Base-by-base conservation (phyloP, 2,888 invertebrate genomes). In the Phaedon cochleariae region DNA sequence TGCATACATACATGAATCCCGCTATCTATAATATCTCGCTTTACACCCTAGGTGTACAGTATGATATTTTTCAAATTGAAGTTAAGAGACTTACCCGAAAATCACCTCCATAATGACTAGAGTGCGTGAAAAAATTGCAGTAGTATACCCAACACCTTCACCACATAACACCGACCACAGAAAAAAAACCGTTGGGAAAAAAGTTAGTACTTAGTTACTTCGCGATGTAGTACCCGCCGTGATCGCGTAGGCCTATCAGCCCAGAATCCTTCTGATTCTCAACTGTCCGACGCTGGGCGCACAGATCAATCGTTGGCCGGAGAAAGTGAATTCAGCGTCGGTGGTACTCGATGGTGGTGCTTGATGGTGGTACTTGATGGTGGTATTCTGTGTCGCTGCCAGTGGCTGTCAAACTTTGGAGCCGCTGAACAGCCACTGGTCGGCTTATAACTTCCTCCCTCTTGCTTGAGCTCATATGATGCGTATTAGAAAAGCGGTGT, bases 341-440 rank as follows among this genome's bases (percentile, higher is more conserved):
- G 7, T 3, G 41, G 41, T 41, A 15, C 26, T 26, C 26, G 41
- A 15, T 41, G 15, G 15, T 41, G 41, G 41, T 26, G 7, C 26
- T 26, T 26, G 26, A 26, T 7, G 26, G 15, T 41, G 41, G 41
- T 26, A 26, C 26, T 26, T 26, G 26, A 26, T 7, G 26, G n/a
- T 26, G 3, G 15, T 41, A n/a, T 41, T 41, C 26, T 57, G 41
- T 37, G n/a, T 21, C 21, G 12, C 15, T 7, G 57, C 26, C 57
- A 57, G 57, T 45, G 57, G 57, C 22, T 21, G n/a, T 26, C 41
- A 57, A 57, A 57, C 57, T 57, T 29, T 57, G 57, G 57, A 26
- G 26, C 34, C 26, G 41, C 17, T 45, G 55, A 55, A 1, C 21
- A 41, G 41, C 41, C 41, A 41, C 41, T 41, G 41, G n/a, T n/a